Base-by-base conservation (phyloP, 2,888 invertebrate species). In the Xestia rhomboidea region DNA sequence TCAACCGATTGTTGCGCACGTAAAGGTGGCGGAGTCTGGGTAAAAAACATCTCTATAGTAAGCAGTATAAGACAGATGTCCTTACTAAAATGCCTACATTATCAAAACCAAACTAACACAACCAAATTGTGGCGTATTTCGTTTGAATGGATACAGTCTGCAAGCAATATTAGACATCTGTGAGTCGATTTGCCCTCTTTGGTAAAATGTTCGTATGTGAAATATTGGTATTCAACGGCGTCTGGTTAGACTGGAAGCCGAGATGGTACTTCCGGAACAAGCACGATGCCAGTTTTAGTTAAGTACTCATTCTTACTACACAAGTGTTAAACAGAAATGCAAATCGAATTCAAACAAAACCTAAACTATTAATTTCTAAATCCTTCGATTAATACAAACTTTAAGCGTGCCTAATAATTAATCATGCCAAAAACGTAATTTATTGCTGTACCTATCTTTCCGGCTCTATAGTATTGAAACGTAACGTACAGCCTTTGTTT, bases 1-100 rank as follows among this genome's bases (percentile, higher is more conserved):
- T 85, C 2, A 96, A 79, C 1, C 93, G 89, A 85, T 96, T 96
- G 87, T 96, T 96, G 10, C 96, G 91, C 0, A 90, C 92, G 82
- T 95, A 93, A 0, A 96, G 82, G 80, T 96, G 95, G 24, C 93
- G 91, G 41, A 96, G 90, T 85, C 96, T 96, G 85, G 13, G 49
- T 38, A 24, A 46, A 60, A 60, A 18, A 69, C 6, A 7, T 13
- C 3, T n/a, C 24, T 41, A n/a, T 64, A 41, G 8, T 64, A 8
- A 41, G 15, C n/a, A 41, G 15, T 64, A 62, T 34, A 21, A 62
- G 4, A 10, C 30, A 13, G 30, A 60, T 1, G 8, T 60, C 30
- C 30, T 30, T 60, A 13, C 1, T 60, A 30, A 30, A 8, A 60
- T 7, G 10, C 4, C 30, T 60, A 60, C 10, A 60, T 2, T 60